Base-by-base conservation (phyloP, 2,888 invertebrate species). In the Pachydiplax longipennis region DNA sequence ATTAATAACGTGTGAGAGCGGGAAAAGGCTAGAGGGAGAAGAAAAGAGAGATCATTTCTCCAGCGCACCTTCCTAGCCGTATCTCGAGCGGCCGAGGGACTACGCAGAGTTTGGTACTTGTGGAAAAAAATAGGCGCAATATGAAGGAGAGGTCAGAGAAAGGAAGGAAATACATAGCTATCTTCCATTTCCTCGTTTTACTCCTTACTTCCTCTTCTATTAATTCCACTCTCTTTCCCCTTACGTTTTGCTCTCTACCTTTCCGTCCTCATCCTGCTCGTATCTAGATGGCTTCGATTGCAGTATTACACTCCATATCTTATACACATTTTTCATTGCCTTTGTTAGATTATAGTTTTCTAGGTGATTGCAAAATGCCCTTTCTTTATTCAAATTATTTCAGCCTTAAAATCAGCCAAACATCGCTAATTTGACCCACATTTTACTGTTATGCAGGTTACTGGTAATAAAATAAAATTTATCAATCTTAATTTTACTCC, bases 1-100 rank as follows among this genome's bases (percentile, higher is more conserved):
- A 87, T 87, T 87, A 87, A 87, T 87, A 87, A 87, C 87, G 82
- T 22, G 44, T 13, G 48, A 82, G 82, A 44, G 44, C n/a, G 53
- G 58, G 83, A 35, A 73, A 58, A 58, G 58, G 53, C 31, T 8
- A 13, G 22, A 18, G 25, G 13, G 53, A 15, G 80, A 80, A 15
- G 31, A 18, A 80, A 80, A 80, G 37, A 8, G 80, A 37, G 37
- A 25, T 12, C 2, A 22, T 22, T n/a, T n/a, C 65, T 61, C 65
- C 12, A 22, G 31, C 31, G 73, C 73, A 73, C 73, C 58, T 83
- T 83, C 18, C 18, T 48, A 22, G 58, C 25, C 5, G 48, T 83
- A 48, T 18, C 25, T 18, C 83, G 31, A 83, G 58, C 10, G 44
- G 44, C 44, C 10, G 44, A 44, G 2, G n/a, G n/a, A 82, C 13